phyloP scores from a whole-genome alignment of 2,888 invertebrate species.

The Thera obeliscata region DNA sequence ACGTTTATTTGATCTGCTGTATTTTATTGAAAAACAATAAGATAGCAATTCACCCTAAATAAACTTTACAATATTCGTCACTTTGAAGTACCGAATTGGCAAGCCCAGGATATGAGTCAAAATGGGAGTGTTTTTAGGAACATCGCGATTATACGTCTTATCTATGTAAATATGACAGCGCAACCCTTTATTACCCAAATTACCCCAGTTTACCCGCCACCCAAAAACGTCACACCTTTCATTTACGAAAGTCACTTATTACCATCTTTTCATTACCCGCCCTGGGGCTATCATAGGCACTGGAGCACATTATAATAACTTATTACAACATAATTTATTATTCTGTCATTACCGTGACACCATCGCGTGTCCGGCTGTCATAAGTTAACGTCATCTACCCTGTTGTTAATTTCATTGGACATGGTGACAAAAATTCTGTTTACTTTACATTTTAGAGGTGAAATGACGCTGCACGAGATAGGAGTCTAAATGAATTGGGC shows the following conservation, averaged over 20 bases:
- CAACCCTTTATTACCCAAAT: constrained; percentile 67
- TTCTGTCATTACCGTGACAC: constrained; percentile 81
- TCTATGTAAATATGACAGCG: constrained; percentile 37
- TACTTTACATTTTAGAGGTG: constrained; percentile 64
- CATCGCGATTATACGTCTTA: constrained; percentile 30
- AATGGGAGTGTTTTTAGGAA: constrained; percentile 14
- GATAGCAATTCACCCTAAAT: too few species aligned
- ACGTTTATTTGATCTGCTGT: too few species aligned
- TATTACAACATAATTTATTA: constrained; percentile 84
- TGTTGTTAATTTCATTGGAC: constrained; percentile 79
- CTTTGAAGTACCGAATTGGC: too few species aligned
- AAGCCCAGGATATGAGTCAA: constrained; percentile 7
- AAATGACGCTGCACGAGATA: constrained; percentile 70
- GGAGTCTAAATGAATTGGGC: constrained; percentile 64
- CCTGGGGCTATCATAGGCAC: constrained; percentile 65
- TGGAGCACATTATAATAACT: constrained; percentile 79
- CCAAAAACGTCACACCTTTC: constrained; percentile 58
- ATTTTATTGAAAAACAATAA: too few species aligned
- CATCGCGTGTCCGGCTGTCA: constrained; percentile 76
- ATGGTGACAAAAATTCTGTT: constrained; percentile 84
- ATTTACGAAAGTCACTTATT: constrained; percentile 76
- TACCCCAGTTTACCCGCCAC: constrained; percentile 38
- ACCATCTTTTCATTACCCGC: constrained; percentile 57
- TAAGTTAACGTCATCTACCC: constrained; percentile 73
- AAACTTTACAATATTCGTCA: too few species aligned